Conservation (phyloP, 2,113 vertebrate species). For the Cygnus atratus region DNA sequence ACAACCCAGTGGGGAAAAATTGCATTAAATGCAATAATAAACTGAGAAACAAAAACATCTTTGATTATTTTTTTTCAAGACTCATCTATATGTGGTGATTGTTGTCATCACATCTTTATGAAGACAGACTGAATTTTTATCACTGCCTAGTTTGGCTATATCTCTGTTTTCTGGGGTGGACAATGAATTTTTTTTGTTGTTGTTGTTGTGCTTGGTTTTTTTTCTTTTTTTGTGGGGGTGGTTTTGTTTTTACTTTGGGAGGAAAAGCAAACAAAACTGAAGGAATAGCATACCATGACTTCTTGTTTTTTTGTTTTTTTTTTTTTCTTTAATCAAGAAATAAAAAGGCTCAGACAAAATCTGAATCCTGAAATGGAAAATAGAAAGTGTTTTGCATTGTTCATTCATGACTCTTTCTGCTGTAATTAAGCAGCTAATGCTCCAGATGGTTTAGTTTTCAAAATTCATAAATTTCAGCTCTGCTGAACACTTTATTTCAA, state of each 20-base stretch:
- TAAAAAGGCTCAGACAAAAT: constrained; percentile 51
- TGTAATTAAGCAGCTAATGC: constrained; percentile 75
- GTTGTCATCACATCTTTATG: background rate
- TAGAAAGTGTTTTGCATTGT: constrained; percentile 56
- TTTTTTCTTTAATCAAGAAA: background rate
- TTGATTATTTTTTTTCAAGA: constrained; percentile 1
- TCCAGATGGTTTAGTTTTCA: constrained; percentile 77
- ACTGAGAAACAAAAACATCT: constrained; percentile 2
- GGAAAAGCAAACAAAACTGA: constrained; percentile 24
- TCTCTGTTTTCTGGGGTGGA: background rate
- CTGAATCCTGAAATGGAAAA: constrained; percentile 48
- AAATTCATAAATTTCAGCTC: constrained; percentile 75
- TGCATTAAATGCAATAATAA: constrained; percentile 10
- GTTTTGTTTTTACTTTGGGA: background rate
- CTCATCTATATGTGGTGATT: background rate
- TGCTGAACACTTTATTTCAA: constrained; percentile 57
- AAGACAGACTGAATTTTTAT: constrained; percentile 21
- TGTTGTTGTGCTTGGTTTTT: background rate
- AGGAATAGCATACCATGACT: background rate
- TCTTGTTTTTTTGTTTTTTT: background rate
- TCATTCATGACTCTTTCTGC: constrained; percentile 71
- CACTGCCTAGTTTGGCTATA: background rate
- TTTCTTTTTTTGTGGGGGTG: background rate
- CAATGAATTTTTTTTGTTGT: background rate
- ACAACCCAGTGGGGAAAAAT: background rate